Conservation (phyloP, 2,888 invertebrate species). For the Agrotis segetum region DNA sequence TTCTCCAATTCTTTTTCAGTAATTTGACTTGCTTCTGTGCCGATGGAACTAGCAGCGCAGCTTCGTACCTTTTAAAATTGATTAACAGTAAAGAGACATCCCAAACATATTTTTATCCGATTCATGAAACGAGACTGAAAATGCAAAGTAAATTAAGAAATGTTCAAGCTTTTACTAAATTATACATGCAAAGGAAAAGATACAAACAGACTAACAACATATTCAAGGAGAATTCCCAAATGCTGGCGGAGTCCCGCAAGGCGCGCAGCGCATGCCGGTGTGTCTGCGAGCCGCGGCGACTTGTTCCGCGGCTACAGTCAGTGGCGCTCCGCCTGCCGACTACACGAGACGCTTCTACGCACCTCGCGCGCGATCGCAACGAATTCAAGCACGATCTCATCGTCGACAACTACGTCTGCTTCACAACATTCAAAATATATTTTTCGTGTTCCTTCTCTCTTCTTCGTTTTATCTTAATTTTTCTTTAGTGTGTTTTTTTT, state of each 20-base stretch:
- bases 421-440: slow-evolving; percentile 35
- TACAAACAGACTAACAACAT: slow-evolving; percentile 42
- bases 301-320: slow-evolving; percentile 61
- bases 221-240: slow-evolving; percentile 52
- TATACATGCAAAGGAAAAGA: slow-evolving; percentile 51
- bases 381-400: slow-evolving; percentile 83
- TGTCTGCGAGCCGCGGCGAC: slow-evolving; percentile 70
- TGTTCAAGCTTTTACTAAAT: slow-evolving; percentile 49
- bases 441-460: slow-evolving; percentile 37
- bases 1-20: slow-evolving; percentile 14
- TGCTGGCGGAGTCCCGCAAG: slow-evolving; percentile 43
- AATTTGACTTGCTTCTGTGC: slow-evolving; percentile 20
- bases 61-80: no score
- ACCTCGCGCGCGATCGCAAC: slow-evolving; percentile 67
- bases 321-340: slow-evolving; percentile 82
- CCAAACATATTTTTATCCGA: slow-evolving; percentile 25
- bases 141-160: slow-evolving; percentile 44
- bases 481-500: slow-evolving; percentile 50
- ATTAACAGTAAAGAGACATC: slow-evolving; percentile 26
- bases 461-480: slow-evolving; percentile 23
- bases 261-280: slow-evolving; percentile 71
- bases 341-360: slow-evolving; percentile 72
- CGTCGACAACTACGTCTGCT: slow-evolving; percentile 53
- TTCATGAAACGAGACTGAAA: slow-evolving; percentile 24
- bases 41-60: slow-evolving; percentile 26